Conservation (phyloP, 1,140 invertebrate species). For the Bemisia tabaci region DNA sequence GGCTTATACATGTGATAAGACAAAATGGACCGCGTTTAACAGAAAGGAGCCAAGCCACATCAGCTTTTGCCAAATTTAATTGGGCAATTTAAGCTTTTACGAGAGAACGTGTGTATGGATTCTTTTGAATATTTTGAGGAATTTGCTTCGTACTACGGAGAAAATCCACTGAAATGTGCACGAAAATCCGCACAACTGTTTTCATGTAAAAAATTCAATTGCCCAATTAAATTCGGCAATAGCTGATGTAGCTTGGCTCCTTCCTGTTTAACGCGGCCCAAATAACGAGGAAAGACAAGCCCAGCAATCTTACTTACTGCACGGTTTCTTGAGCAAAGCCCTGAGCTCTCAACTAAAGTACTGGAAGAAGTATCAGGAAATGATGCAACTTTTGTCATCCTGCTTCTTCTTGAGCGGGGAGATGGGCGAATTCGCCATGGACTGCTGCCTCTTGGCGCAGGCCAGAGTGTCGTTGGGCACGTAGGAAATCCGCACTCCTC, state of each 20-base stretch:
- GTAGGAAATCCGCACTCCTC: conserved; percentile 73
- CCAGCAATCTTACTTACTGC: background rate
- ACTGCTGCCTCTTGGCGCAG: conserved; percentile 50
- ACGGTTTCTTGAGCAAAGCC: background rate
- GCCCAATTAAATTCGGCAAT: background rate
- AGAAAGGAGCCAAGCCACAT: no score
- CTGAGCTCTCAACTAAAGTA: background rate
- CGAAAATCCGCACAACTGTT: no score
- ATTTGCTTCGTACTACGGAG: background rate
- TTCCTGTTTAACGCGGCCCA: background rate
- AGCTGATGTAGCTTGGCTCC: background rate
- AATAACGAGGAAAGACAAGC: background rate
- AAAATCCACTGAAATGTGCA: background rate
- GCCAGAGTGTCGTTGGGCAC: conserved; percentile 77
- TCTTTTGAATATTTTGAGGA: background rate
- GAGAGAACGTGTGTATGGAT: no score
- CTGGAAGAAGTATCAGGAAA: conserved; percentile 40
- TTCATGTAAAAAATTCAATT: background rate
- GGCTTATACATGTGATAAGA: no score
- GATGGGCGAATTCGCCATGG: conserved; percentile 22
- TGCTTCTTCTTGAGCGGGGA: conserved; percentile 25
- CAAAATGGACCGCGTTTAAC: no score
- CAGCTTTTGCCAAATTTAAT: no score
- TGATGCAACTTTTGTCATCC: conserved; percentile 53
- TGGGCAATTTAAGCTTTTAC: no score